Conservation (phyloP, 2,888 invertebrate species). For the Morpho achilles region DNA sequence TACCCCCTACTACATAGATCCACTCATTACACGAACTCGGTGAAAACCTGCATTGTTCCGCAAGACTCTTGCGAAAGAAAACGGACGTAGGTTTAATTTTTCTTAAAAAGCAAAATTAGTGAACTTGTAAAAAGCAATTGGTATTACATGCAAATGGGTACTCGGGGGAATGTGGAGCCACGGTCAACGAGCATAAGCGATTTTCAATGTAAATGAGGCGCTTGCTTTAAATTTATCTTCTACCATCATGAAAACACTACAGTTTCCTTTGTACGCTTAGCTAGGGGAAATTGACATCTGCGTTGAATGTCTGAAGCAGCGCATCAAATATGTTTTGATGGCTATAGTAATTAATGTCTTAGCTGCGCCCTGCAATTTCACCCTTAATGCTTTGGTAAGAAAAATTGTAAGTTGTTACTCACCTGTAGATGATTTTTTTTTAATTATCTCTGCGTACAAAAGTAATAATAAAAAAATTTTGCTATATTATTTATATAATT, state of each 20-base stretch:
- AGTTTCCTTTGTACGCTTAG: constrained; percentile 9
- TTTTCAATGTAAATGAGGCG: constrained; percentile 63
- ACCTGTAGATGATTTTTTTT: too few relatives aligned
- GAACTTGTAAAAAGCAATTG: constrained; percentile 67
- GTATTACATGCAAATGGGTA: constrained; percentile 61
- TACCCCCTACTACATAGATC: background rate
- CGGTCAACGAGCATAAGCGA: constrained; percentile 53
- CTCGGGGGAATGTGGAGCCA: constrained; percentile 43
- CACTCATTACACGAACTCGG: constrained; percentile 4
- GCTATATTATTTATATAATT: too few relatives aligned
- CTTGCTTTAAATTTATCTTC: constrained; percentile 49
- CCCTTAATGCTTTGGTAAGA: background rate
- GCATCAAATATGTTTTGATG: background rate
- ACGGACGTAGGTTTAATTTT: constrained; percentile 24
- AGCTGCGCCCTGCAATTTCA: background rate
- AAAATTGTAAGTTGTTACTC: background rate
- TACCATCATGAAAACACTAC: constrained; percentile 12
- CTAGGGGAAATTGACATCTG: constrained; percentile 17
- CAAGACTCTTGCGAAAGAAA: constrained; percentile 6
- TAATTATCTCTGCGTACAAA: too few relatives aligned
- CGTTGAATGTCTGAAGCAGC: constrained; percentile 4
- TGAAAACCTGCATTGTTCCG: constrained; percentile 2
- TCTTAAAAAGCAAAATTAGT: constrained; percentile 45
- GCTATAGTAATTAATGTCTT: background rate
- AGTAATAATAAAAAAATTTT: too few relatives aligned